Base-by-base conservation (phyloP, 2,888 invertebrate species). In the Ichneumoninae sp. region DNA sequence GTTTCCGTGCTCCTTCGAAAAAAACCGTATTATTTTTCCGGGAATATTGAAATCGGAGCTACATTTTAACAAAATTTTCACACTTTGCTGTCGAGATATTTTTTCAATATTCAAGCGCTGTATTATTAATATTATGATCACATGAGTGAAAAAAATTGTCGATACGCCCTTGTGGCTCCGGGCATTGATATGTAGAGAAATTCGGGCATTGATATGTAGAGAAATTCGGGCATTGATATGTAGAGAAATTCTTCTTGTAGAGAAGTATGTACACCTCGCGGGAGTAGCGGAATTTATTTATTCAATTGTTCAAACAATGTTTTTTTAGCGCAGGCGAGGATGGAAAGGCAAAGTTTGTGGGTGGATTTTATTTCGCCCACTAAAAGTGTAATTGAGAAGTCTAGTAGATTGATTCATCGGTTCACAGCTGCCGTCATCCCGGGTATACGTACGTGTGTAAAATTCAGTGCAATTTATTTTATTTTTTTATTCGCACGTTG, bases 401-500 rank as follows among this genome's bases (percentile, higher is more conserved):
- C 62, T 33, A 33, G 16, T 33, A 33, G 62, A 30, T 62, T 62
- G 16, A 3, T 62, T 33, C 16, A n/a, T 16, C 62, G 30, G 62
- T 36, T 50, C 65, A 50, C 60, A 47, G 33, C 33, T 50, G 62
- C 47, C 62, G 74, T 33, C 4, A n/a, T n/a, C 30, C 68, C 10
- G 3, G 33, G 33, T 50, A 50, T 65, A 62, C 8, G 22, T 36
- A 62, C 47, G 16, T 36, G 33, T 62, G 4, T 62, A 36, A 6
- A 60, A 60, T 72, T 19, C 65, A 75, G 47, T 50, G 62, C 22
- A 44, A 33, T 16, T n/a, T 26, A 72, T 65, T 8, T n/a, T 16
- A 74, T 65, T 22, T 13, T 65, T 65, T 75, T 65, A 19, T 75
- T 50, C 33, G 3, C 44, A 60, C 57, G 30, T 62, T 33, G 33